Base-by-base conservation (phyloP, 2,888 invertebrate genomes). In the Ceramica pisi region DNA sequence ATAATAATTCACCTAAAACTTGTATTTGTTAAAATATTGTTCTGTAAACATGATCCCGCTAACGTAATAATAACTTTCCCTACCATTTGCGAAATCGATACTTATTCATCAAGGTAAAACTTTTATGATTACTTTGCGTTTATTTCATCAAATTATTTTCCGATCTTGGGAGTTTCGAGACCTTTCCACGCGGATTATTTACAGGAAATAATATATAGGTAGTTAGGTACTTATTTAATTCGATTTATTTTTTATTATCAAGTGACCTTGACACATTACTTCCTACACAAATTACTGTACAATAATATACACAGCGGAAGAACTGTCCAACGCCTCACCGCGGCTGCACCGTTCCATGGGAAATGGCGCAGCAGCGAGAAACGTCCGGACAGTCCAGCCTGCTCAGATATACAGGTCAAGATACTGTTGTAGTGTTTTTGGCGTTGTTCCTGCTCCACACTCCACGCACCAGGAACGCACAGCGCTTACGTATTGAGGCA, bases 111-210 rank as follows among this genome's bases (percentile, higher is more conserved):
- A 62, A 56, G 57, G 68, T 56, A 60, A 68, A 82, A 82, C 71
- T 80, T 81, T 80, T 79, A 62, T 82, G 71, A 82, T 82, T 82
- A 78, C 69, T 76, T 81, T 68, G 70, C 31, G 63, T 73, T 76
- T 61, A 67, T 79, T 75, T 66, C 50, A 63, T 72, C 64, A 80
- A 66, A 67, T 76, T 80, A 61, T 71, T 71, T 81, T 57, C 41
- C 46, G 46, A 50, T 66, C 60, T 67, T 63, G 65, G 26, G 60
- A 62, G 63, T 61, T 75, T 67, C 31, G 53, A 56, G 60, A 67
- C 10, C 44, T 64, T 75, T 55, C 64, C 10, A 53, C 44, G 21
- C n/a, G 60, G 31, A 67, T 56, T 65, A 62, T 57, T 59, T 53
- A 50, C 60, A 9, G n/a, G 26, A 23, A 31, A 23, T 10, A 21